Evolutionary conservation across 37 sponge, comb jelly and placozoan genomes (phyloP), one percentile per base, ranked within the genome.

Genomic region (Theonella swinhoei): DNA sequence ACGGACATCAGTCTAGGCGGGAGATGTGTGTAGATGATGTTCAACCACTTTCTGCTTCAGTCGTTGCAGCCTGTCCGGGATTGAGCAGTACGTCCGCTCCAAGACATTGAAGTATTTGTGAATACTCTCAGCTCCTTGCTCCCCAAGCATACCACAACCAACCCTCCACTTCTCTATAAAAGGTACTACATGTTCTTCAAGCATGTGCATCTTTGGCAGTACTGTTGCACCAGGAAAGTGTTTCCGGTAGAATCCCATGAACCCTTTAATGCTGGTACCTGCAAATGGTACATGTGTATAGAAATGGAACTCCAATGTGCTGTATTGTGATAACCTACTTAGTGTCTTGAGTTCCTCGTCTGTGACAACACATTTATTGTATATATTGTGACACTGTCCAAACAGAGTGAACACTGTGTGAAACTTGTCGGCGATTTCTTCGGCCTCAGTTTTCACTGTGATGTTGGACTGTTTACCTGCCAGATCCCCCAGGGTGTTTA

Each of bases 81-180:
- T 74, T 1, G 5, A 2, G 39, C 34, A 7, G 42, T 75, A 86
- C 23, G 77, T 37, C 9, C 63, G 40, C 24, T 74, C 47, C 2
- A 79, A 66, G 19, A n/a, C 7, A 31, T 87, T 74, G 69, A 87
- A 80, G 26, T 64, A 24, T 11, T 33, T 24, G 42, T 87, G 88
- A 24, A 87, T 80, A 3, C 43, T 58, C 35, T 80, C 88, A n/a
- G 68, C 88, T n/a, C 89, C 84, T 72, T 88, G 89, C 61, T 88
- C 83, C 23, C 76, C 76, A 58, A 75, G 41, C 8, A 86, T 20
- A 28, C 80, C 86, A 62, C 71, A 59, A 22, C 80, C 86, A 28
- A 71, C 47, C 7, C 54, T 32, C 63, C 73, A 72, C 74, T 23
- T 36, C 39, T 68, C 0, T 61, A 74, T 22, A 59, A 77, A 85